Percentiles rank a stretch among this genome's conserved stretches.
These are phyloP conservation scores for Lycopodina hypogea DNA, from an alignment of 37 sponge, comb jelly and placozoan species.

Conservation along the genomic window DNA sequence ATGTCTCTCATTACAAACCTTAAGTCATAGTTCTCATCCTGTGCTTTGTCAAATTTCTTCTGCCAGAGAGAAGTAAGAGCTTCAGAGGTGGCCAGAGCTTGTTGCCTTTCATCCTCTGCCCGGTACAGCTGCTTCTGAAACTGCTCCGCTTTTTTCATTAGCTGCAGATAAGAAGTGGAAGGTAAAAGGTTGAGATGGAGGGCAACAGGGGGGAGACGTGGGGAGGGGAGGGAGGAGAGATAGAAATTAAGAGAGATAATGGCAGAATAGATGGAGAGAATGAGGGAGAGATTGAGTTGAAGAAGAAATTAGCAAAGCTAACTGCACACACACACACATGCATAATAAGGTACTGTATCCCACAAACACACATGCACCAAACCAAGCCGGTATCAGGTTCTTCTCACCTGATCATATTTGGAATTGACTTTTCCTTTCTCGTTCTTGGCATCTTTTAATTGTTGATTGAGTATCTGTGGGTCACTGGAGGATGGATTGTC, in stretches of 20 bases:
- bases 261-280: no score
- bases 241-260: not conserved
- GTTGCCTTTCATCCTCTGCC: conserved; percentile 42
- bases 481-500: not conserved
- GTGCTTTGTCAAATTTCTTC: conserved; percentile 68
- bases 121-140: conserved; percentile 52
- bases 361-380: no score
- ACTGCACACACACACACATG: no score
- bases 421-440: conserved; percentile 25
- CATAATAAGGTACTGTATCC: no score
- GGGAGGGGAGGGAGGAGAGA: not conserved
- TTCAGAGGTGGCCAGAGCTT: conserved; percentile 56
- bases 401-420: conserved; percentile 27
- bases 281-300: no score
- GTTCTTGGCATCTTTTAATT: conserved; percentile 21
- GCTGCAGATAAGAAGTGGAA: conserved; percentile 1
- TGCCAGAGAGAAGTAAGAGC: conserved; percentile 63
- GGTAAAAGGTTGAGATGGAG: not conserved
- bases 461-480: conserved; percentile 6
- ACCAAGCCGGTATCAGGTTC: no score
- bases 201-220: not conserved
- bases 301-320: no score
- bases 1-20: not conserved
- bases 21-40: conserved; percentile 37
- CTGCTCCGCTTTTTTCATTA: conserved; percentile 45